Base-by-base conservation (phyloP, 2,797 vertebrate species). In the Sebastes taczanowskii region DNA sequence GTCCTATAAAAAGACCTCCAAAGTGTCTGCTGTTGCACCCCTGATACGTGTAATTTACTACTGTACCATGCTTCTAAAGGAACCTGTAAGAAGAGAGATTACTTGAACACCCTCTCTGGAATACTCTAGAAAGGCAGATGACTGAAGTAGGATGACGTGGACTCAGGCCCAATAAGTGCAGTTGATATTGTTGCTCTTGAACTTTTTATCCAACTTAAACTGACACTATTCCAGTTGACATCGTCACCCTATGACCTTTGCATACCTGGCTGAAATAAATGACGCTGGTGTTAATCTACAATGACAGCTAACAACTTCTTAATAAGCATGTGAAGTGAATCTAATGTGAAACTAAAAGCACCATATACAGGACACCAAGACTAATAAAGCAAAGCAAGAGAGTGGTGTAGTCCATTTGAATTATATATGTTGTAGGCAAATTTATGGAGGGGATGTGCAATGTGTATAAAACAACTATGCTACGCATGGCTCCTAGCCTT, bases 1-100 rank as follows among this genome's bases (percentile, higher is more conserved):
- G 81, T 61, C 89, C 94, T 95, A 95, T 93, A 94, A 96, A 95
- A 95, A 96, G 94, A 90, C 70, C 52, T 81, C 87, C 68, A 78
- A 88, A 86, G 87, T 78, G 73, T 82, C 80, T 88, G 77, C 84
- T 84, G 85, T 25, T 84, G 85, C 88, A 67, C 78, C 70, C 67
- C 81, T 75, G 81, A 89, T 82, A 83, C 14, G 68, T 35, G 68
- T 53, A 59, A 68, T 78, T 77, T 82, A 84, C 88, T 92, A 88
- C 86, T 84, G 85, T 71, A 84, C 53, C 61, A 20, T 27, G 63
- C 25, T 80, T 74, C 71, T 11, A 18, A 55, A 84, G 76, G 80
- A 86, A 84, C 46, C 56, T 72, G 75, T 22, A 32, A 73, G 74
- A 73, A 84, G 80, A 71, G 23, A 64, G 74, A 59, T 53, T 30